These are phyloP conservation scores for Prionailurus bengalensis DNA, from an alignment of 2,113 vertebrate genomes.

Conservation along the genomic window DNA sequence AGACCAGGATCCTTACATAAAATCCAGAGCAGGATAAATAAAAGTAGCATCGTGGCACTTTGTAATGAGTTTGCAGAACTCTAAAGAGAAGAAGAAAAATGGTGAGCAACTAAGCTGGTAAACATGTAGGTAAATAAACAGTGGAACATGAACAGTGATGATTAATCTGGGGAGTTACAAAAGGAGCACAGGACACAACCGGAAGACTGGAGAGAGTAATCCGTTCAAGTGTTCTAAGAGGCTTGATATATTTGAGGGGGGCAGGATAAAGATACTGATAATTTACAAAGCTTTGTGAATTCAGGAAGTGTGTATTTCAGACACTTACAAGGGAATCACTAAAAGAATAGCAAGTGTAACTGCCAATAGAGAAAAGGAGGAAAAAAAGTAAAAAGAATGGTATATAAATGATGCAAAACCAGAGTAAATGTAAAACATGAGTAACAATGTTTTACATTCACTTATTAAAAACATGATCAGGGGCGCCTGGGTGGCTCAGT, in stretches of 20 bases:
- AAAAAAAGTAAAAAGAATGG: neutral
- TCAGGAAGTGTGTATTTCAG: conserved; percentile 17
- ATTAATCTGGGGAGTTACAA: neutral
- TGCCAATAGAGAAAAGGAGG: neutral
- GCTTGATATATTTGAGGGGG: neutral
- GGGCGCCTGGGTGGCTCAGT: too few relatives aligned
- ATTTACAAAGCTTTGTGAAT: neutral
- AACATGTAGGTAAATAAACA: neutral
- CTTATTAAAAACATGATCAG: neutral
- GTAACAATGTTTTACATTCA: neutral
- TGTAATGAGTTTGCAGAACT: neutral
- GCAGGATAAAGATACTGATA: neutral
- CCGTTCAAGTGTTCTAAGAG: neutral
- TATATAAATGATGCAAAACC: neutral
- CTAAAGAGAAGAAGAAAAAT: neutral
- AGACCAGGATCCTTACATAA: neutral
- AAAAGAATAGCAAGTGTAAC: neutral
- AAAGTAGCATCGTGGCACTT: neutral
- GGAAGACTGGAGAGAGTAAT: neutral
- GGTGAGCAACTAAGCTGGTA: neutral
- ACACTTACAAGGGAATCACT: neutral
- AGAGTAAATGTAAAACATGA: neutral
- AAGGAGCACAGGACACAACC: neutral
- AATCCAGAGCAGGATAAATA: neutral
- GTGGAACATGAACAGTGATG: neutral